Percentiles rank a stretch among this genome's conserved stretches.
phyloP scores from a whole-genome alignment of 2,888 invertebrate genomes.

The Hyles lineata region DNA sequence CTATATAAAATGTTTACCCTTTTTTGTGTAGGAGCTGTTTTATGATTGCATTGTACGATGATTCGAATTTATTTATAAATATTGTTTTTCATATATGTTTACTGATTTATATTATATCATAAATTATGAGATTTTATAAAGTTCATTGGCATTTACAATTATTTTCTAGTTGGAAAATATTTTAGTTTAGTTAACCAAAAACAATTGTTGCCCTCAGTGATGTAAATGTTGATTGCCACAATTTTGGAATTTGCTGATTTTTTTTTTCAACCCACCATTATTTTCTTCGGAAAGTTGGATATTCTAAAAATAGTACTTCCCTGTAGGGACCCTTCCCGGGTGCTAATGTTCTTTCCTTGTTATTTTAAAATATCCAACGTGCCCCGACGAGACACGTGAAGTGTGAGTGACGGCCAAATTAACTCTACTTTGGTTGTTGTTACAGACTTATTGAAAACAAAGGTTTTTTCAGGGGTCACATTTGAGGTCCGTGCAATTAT shows the following conservation, averaged over 20 bases:
- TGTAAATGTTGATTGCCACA: no score
- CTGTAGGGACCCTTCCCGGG: not conserved
- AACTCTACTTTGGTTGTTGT: constrained; percentile 1
- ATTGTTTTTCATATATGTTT: no score
- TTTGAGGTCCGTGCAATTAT: not conserved
- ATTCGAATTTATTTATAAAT: no score
- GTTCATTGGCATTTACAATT: no score
- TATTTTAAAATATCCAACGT: constrained; percentile 10
- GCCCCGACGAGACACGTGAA: constrained; percentile 1
- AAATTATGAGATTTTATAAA: no score
- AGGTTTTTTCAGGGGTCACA: not conserved
- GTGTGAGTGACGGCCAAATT: constrained; percentile 9
- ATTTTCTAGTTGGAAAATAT: no score
- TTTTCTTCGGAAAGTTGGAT: not conserved
- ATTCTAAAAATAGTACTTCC: not conserved
- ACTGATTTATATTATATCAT: no score
- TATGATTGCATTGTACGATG: no score
- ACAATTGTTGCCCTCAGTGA: no score
- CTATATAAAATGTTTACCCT: not conserved
- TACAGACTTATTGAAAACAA: not conserved
- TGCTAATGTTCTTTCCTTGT: constrained; percentile 18
- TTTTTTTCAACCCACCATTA: not conserved
- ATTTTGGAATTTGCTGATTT: no score
- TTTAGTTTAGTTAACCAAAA: no score
- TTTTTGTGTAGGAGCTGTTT: not conserved